Evolutionary conservation across 1,140 invertebrate genomes (phyloP), one percentile per base, ranked within the genome.

Genomic region (Lethrus apterus): DNA sequence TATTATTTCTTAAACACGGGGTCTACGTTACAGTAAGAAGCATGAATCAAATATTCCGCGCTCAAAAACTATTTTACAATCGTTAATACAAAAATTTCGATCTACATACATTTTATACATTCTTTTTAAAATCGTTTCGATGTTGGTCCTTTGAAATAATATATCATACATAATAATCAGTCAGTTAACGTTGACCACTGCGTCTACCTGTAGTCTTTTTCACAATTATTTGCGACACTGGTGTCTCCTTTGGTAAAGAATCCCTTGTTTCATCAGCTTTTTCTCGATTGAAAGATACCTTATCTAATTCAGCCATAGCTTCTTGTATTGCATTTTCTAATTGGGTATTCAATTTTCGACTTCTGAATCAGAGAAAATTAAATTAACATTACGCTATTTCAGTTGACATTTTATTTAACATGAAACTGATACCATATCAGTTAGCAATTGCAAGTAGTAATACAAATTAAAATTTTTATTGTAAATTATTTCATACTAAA

Each of bases 241-340:
- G 2, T 29, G 21, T 13, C n/a, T 42, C 24, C 29, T 42, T 24
- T 2, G n/a, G n/a, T n/a, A n/a, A n/a, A n/a, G n/a, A n/a, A n/a
- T 42, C 23, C 15, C 29, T 11, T 26, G 24, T 21, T 1, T 11
- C 18, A 1, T 4, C 35, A 10, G 14, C 35, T 38, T 23, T 21
- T 21, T 38, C 24, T 7, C 13, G 10, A 10, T 21, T 38, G 35
- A 38, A 4, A 4, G 35, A 23, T 11, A 38, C 14, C 76, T 57
- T 75, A 64, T 87, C 84, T 54, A 91, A 68, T 63, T 90, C 86
- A 45, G 79, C 74, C 87, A 92, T 89, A 36, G 86, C 87, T 71
- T 92, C 86, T 72, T 92, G 87, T 62, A 92, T 92, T 32, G 87
- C 87, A 61, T 85, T 85, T 69, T 92, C 87, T 56, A 92, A 69